These are phyloP conservation scores for Parasteatoda tepidariorum DNA, from an alignment of 1,140 invertebrate species.

Conservation along the genomic window DNA sequence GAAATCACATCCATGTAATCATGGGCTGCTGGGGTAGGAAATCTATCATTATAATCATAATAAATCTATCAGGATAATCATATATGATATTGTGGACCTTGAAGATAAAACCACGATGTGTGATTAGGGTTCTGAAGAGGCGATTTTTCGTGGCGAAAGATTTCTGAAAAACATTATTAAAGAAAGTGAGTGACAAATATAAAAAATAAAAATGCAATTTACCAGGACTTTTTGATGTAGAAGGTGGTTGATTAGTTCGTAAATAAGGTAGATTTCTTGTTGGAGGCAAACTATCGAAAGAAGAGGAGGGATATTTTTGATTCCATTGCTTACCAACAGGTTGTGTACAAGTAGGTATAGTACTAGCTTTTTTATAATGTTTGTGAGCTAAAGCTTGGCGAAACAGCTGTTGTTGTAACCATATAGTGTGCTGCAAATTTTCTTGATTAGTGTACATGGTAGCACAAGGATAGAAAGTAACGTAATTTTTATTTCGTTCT, in stretches of 20 bases:
- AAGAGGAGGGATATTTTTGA: conserved; percentile 34
- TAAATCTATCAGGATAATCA: too few relatives aligned
- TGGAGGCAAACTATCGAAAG: conserved; percentile 39
- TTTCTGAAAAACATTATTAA: neutral
- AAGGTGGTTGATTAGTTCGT: neutral
- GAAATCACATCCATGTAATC: too few relatives aligned
- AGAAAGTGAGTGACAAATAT: neutral
- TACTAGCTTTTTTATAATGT: conserved; percentile 63
- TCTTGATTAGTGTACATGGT: conserved; percentile 81
- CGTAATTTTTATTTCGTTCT: conserved; percentile 65
- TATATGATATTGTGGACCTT: too few relatives aligned
- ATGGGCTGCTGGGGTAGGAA: too few relatives aligned
- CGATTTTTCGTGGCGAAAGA: too few relatives aligned
- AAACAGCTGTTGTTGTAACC: conserved; percentile 79
- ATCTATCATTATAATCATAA: too few relatives aligned
- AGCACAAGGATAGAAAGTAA: conserved; percentile 67
- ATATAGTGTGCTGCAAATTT: conserved; percentile 79
- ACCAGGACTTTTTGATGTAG: conserved; percentile 37
- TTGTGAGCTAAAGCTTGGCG: conserved; percentile 71
- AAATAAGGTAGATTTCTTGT: neutral
- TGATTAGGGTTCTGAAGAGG: too few relatives aligned
- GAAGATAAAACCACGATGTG: too few relatives aligned
- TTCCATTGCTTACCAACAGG: conserved; percentile 35
- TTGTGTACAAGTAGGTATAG: conserved; percentile 34
- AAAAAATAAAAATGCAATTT: neutral